Evolutionary conservation across 2,113 vertebrate species (phyloP).

Genomic region (Datnioides undecimradiatus): DNA sequence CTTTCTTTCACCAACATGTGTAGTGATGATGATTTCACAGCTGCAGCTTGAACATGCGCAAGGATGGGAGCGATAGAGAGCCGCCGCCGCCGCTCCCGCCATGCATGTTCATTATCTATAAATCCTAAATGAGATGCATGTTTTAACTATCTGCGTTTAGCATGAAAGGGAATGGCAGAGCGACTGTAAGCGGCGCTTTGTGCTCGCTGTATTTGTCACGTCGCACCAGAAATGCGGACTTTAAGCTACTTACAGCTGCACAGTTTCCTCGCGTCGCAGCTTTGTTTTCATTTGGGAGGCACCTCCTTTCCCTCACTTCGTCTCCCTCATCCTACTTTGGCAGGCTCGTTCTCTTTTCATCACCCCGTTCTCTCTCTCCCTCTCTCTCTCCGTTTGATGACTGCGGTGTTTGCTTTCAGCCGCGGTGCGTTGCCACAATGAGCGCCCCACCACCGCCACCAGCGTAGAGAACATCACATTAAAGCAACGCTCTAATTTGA

Average conservation of each 20-base stretch:
- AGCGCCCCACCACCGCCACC: conserved; percentile 29
- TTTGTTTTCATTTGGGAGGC: conserved; percentile 52
- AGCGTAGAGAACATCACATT: conserved; percentile 56
- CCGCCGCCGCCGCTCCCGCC: background rate
- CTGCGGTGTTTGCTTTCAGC: conserved; percentile 52
- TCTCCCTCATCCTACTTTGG: conserved; percentile 34
- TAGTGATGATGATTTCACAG: conserved; percentile 16
- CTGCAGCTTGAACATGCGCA: background rate
- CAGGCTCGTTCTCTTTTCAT: conserved; percentile 43
- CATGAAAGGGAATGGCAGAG: background rate
- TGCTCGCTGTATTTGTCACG: background rate
- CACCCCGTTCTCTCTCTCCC: conserved; percentile 26
- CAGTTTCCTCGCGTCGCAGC: conserved; percentile 19
- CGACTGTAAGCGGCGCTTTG: conserved; percentile 1
- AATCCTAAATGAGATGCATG: background rate
- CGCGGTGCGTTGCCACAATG: conserved; percentile 35
- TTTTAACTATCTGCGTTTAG: background rate
- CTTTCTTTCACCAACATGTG: conserved; percentile 1
- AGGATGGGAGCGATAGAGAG: background rate
- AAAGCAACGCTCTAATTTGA: conserved; percentile 55
- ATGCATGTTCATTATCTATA: conserved; percentile 8
- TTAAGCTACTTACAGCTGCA: conserved; percentile 12
- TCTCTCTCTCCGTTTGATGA: conserved; percentile 48
- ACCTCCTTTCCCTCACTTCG: conserved; percentile 22
- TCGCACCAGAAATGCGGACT: background rate